phyloP scores from a whole-genome alignment of 1,140 invertebrate genomes.

The Anthonomus grandis region DNA sequence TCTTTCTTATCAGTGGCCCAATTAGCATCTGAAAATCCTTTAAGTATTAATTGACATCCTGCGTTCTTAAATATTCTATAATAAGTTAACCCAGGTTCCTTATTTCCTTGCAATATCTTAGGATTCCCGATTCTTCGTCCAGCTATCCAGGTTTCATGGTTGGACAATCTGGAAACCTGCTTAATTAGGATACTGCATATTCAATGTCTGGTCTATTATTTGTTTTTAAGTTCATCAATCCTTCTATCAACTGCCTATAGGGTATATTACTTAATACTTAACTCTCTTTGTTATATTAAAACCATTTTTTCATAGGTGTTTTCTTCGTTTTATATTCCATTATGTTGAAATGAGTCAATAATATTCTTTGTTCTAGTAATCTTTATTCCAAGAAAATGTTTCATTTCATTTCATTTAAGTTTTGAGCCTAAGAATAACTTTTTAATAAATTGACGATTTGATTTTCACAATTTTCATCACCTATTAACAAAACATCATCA shows the following conservation, averaged over 20 bases:
- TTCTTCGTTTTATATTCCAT: too few relatives aligned
- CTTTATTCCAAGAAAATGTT: conserved; percentile 10
- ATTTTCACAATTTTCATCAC: background rate
- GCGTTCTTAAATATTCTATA: too few relatives aligned
- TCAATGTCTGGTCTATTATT: background rate
- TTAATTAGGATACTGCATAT: conserved; percentile 4
- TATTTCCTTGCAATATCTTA: background rate
- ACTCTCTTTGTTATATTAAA: background rate
- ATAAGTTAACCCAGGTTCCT: background rate
- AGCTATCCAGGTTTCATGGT: background rate
- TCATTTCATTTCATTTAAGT: conserved; percentile 7
- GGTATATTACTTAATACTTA: background rate
- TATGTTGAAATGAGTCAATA: background rate
- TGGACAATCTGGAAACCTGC: conserved; percentile 1
- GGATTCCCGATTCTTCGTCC: background rate
- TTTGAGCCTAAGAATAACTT: conserved; percentile 9
- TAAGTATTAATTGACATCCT: background rate
- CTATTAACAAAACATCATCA: conserved; percentile 13
- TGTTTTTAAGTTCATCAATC: background rate
- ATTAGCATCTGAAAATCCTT: background rate
- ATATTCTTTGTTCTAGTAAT: background rate
- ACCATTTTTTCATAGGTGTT: background rate
- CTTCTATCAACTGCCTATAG: background rate
- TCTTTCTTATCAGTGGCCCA: background rate
- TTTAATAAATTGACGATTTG: too few relatives aligned